Base-by-base conservation (phyloP, 2,888 invertebrate genomes). In the Eubasilissa splendida region DNA sequence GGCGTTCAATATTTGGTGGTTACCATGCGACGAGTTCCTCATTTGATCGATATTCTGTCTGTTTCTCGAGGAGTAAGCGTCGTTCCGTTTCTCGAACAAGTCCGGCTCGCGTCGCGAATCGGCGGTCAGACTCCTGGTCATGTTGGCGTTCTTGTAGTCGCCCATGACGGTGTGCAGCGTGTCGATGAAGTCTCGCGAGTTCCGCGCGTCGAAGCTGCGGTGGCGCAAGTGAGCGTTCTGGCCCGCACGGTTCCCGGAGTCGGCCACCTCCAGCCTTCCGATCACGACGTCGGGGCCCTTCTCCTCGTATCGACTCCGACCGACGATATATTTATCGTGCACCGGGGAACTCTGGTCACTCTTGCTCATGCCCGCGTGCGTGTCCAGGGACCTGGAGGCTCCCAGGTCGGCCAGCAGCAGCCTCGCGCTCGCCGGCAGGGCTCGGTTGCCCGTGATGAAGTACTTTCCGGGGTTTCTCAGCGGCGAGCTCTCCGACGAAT, bases 161-260 rank as follows among this genome's bases (percentile, higher is more conserved):
- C 53, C 88, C 54, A 71, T 71, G 82, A 89, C 76, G 11, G 42
- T 53, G 14, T 59, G 90, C 54, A 92, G 89, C 82, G 88, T 89
- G 58, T 88, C 87, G 12, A 88, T 87, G 8, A 88, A 86, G 81
- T 88, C 87, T 0, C 87, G 87, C n/a, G 78, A 87, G 76, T 87
- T 89, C 84, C 88, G 87, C 31, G 88, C 89, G 58, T 92, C 92
- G 66, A 91, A 88, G 1, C 91, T 91, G 84, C 90, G 90, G 86
- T 92, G 91, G 60, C 92, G 86, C 9, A 88, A 84, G 85, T 93
- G 92, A n/a, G 89, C 87, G 83, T 91, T 90, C 84, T 90, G 90
- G 88, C 90, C 79, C 88, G 91, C 84, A 87, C 90, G n/a, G 9
- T 50, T 42, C 10, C 52, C 22, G 22, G n/a, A 3, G 10, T 42